phyloP scores from a whole-genome alignment of 2,888 invertebrate species.

The Tromatobia lineatoria region DNA sequence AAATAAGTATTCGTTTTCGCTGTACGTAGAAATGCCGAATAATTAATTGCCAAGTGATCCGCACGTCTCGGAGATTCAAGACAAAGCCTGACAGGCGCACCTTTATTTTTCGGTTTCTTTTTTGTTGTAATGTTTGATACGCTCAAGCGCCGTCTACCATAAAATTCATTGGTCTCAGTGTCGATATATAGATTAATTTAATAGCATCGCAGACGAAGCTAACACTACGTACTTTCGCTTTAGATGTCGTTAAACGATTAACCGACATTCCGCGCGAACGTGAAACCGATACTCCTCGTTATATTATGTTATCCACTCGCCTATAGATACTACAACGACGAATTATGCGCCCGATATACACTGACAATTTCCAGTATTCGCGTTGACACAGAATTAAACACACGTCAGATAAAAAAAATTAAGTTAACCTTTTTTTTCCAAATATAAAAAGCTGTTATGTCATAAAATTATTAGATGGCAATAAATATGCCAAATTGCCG shows the following conservation, averaged over 20 bases:
- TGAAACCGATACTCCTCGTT: constrained; percentile 46
- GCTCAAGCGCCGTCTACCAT: constrained; percentile 76
- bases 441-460: background rate
- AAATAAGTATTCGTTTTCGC: too few species aligned
- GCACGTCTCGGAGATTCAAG: background rate
- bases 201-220: constrained; percentile 24
- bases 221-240: constrained; percentile 14
- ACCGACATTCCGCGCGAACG: constrained; percentile 50
- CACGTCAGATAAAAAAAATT: background rate
- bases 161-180: constrained; percentile 78
- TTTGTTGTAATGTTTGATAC: constrained; percentile 36
- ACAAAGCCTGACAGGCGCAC: constrained; percentile 66
- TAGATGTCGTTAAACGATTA: constrained; percentile 59
- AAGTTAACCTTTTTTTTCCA: background rate
- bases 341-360: background rate
- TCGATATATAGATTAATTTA: constrained; percentile 67
- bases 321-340: constrained; percentile 3
- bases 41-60: constrained; percentile 13
- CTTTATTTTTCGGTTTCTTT: constrained; percentile 51
- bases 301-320: background rate
- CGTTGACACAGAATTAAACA: background rate
- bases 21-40: too few species aligned
- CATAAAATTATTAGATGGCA: background rate
- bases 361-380: constrained; percentile 10
- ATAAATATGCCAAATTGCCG: background rate